Percentiles rank a stretch among this genome's conserved stretches.
Evolutionary conservation across 2,797 vertebrate genomes (phyloP).

Genomic region (Sternotherus odoratus): DNA sequence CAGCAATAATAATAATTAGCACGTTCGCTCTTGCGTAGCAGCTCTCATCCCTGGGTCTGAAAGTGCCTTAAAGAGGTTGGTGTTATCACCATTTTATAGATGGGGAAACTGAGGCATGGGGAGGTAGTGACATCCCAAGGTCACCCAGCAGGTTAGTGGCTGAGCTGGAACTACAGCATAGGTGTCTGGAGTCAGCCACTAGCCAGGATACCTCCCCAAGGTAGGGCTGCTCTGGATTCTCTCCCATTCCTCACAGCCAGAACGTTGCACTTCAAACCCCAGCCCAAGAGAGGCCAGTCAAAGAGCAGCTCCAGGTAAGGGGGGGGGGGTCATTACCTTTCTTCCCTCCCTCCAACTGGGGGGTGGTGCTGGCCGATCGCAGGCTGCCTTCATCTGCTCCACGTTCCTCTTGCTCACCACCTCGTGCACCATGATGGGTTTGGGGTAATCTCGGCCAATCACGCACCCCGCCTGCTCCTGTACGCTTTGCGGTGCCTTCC

Average conservation of each 20-base stretch:
- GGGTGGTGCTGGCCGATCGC: conserved; percentile 43
- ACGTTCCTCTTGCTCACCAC: conserved; percentile 80
- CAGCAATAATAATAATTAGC: background rate
- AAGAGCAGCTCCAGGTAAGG: background rate
- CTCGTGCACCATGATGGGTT: conserved; percentile 78
- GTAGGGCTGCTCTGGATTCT: no score
- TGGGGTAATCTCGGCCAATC: conserved; percentile 84
- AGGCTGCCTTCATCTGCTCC: conserved; percentile 83
- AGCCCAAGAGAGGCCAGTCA: background rate
- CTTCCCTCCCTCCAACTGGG: conserved; percentile 25
- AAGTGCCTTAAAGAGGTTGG: background rate
- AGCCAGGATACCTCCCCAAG: background rate
- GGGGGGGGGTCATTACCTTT: conserved; percentile 57
- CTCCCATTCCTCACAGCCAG: background rate
- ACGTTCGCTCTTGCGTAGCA: no score
- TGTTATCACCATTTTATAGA: background rate
- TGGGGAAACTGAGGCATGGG: accelerated
- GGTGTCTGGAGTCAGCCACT: background rate
- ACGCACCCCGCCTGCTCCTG: conserved; percentile 84
- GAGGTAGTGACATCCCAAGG: background rate
- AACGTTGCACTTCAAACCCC: background rate
- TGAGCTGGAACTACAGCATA: background rate
- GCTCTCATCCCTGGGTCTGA: background rate
- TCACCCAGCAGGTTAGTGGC: background rate
- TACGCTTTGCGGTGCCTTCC: conserved; percentile 80